Base-by-base conservation (phyloP, 2,113 vertebrate species). In the Ictidomys tridecemlineatus region DNA sequence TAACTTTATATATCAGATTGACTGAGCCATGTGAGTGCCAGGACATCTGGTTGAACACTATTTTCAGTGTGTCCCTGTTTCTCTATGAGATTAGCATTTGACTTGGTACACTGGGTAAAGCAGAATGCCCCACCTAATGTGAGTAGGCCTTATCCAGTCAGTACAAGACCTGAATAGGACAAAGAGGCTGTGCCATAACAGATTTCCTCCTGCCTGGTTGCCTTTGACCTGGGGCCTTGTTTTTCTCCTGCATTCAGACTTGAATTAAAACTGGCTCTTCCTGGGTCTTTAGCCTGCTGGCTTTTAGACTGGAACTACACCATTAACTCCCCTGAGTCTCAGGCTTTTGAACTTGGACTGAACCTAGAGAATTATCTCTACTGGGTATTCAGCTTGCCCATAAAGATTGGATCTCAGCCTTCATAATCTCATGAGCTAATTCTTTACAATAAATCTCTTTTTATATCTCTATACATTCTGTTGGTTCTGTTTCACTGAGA, bases 301-400 rank as follows among this genome's bases (percentile, higher is more conserved):
- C 37, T 28, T 92, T 67, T 53, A 28, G 28, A 26, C 17, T 30
- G 6, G 20, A 76, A 39, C n/a, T 8, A 13, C 28, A 28, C 4
- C 16, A 79, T 13, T 8, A 18, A 63, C 30, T 37, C 34, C 10
- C 7, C 2, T 24, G 37, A 37, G 30, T 53, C 13, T 51, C 5
- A 42, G 32, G 79, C 4, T 10, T 34, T 22, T 56, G 24, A n/a
- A 30, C 8, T 8, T 24, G 24, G 61, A 37, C 70, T 61, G 8
- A 4, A 30, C 24, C 2, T 77, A 0, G 3, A 70, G n/a, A 45
- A 14, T 0, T 28, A 39, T 14, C 2, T 61, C 1, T 85, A 18
- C 22, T 65, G 16, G 10, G 10, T 74, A 5, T 56, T 20, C 32
- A 65, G 34, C 2, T 13, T 32, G 4, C 39, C 0, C 5, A 32